These are phyloP conservation scores for Hypothenemus hampei DNA, from an alignment of 1,140 invertebrate species.

Conservation along the genomic window DNA sequence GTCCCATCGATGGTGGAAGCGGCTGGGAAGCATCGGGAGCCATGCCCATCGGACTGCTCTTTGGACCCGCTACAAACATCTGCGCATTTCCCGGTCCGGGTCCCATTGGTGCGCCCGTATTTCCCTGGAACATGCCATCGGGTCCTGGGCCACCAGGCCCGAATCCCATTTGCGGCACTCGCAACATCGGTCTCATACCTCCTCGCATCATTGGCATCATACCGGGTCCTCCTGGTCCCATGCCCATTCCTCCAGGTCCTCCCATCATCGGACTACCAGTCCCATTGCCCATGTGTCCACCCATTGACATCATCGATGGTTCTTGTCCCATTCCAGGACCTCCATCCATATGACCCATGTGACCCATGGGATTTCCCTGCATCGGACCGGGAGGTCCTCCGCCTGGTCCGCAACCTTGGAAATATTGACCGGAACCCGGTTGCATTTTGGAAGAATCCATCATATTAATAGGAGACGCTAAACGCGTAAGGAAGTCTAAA, in stretches of 20 bases:
- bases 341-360: slow-evolving; percentile 48
- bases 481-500: slow-evolving; percentile 86
- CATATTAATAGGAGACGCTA: slow-evolving; percentile 69
- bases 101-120: slow-evolving; percentile 29
- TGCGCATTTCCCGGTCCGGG: slow-evolving; percentile 48
- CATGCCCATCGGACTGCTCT: slow-evolving; percentile 53
- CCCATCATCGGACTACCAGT: slow-evolving; percentile 43
- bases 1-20: slow-evolving; percentile 73
- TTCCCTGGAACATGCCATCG: slow-evolving; percentile 44
- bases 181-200: slow-evolving; percentile 38
- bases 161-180: slow-evolving; percentile 55
- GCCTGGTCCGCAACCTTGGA: slow-evolving; percentile 53
- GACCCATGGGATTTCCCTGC: slow-evolving; percentile 45
- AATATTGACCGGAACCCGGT: slow-evolving; percentile 70
- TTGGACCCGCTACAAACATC: slow-evolving; percentile 51
- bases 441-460: slow-evolving; percentile 66
- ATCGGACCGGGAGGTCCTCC: slow-evolving; percentile 48
- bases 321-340: slow-evolving; percentile 40
- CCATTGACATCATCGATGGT: slow-evolving; percentile 52
- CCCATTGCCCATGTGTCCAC: slow-evolving; percentile 45
- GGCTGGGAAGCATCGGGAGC: slow-evolving; percentile 63
- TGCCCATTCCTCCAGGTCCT: slow-evolving; percentile 40
- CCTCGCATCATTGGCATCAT: slow-evolving; percentile 48
- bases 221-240: slow-evolving; percentile 41
- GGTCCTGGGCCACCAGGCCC: slow-evolving; percentile 49